Percentiles rank a stretch among this genome's conserved stretches.
These are phyloP conservation scores for Automeris io DNA, from an alignment of 2,888 invertebrate species.

Conservation along the genomic window DNA sequence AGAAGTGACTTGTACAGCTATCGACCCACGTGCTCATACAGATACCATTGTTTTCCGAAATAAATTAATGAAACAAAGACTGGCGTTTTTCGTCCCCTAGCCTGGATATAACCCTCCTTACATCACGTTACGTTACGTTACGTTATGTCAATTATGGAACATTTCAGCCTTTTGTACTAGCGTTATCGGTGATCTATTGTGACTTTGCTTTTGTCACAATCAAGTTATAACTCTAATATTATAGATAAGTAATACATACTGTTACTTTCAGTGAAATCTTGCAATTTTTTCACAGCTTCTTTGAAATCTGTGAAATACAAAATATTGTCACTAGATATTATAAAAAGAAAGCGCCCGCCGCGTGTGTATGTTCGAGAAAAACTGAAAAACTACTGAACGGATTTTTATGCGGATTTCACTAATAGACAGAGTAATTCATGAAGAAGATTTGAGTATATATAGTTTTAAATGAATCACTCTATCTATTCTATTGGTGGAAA, in stretches of 20 bases:
- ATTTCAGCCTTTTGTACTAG: not conserved
- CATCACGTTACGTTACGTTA: too few species aligned
- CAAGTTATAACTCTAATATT: not conserved
- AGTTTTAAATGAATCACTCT: constrained; percentile 31
- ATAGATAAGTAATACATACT: constrained; percentile 24
- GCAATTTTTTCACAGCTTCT: constrained; percentile 28
- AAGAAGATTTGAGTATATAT: too few species aligned
- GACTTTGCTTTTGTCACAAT: not conserved
- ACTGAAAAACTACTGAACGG: constrained; percentile 29
- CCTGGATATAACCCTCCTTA: too few species aligned
- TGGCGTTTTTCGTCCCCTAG: too few species aligned
- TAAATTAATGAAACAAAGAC: too few species aligned
- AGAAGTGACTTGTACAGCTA: too few species aligned
- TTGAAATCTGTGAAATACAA: constrained; percentile 34
- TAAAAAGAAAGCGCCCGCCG: not conserved
- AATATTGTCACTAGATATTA: not conserved
- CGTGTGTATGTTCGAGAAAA: not conserved
- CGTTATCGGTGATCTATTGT: too few species aligned
- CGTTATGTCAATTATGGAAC: too few species aligned
- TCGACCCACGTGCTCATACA: too few species aligned
- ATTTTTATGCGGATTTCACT: too few species aligned
- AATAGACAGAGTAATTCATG: too few species aligned
- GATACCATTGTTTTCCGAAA: too few species aligned
- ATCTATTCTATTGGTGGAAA: constrained; percentile 24
- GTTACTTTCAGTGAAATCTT: constrained; percentile 31